Evolutionary conservation across 2,113 vertebrate genomes (phyloP), one percentile per base, ranked within the genome.

Genomic region (Ciconia boyciana): DNA sequence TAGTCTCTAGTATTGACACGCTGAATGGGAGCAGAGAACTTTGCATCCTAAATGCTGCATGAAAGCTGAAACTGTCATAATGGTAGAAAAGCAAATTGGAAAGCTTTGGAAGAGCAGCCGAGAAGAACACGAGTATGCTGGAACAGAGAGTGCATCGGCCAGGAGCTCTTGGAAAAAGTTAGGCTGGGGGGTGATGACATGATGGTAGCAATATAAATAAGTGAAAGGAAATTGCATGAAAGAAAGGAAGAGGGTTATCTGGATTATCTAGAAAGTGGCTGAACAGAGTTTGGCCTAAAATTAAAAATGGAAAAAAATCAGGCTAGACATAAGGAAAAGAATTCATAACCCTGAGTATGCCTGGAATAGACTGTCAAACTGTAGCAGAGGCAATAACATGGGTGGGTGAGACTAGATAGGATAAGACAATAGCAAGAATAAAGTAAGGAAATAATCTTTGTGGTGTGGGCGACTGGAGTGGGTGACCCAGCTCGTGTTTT

Each of bases 221-320:
- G 83, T 89, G 84, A 96, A 95, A 97, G 94, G 93, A 97, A 97
- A 90, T 32, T 26, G n/a, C 70, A 87, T 89, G 86, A 95, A 95
- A 96, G 95, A 96, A 96, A 97, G 96, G 97, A 97, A 96, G 62
- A 87, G 43, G 46, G 29, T 96, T 97, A 95, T 97, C 94, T 92
- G 82, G 48, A 93, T 76, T 97, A 96, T 97, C 92, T 75, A 96
- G 93, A 96, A 91, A 96, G 94, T 79, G 64, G n/a, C 58, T 93
- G 83, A 68, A 78, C 31, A 72, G 84, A 96, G 72, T 94, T 89
- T 87, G 54, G 70, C 31, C 86, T 95, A 96, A 96, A 96, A 96
- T 97, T 95, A 97, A 96, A 97, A 95, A 95, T 94, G 93, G 95
- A 94, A 91, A 95, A 96, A 92, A 95, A 65, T 88, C 18, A 66